Percentiles rank a stretch among this genome's conserved stretches.
These are phyloP conservation scores for Bothrops jararaca DNA, from an alignment of 2,113 vertebrate genomes.

Conservation along the genomic window DNA sequence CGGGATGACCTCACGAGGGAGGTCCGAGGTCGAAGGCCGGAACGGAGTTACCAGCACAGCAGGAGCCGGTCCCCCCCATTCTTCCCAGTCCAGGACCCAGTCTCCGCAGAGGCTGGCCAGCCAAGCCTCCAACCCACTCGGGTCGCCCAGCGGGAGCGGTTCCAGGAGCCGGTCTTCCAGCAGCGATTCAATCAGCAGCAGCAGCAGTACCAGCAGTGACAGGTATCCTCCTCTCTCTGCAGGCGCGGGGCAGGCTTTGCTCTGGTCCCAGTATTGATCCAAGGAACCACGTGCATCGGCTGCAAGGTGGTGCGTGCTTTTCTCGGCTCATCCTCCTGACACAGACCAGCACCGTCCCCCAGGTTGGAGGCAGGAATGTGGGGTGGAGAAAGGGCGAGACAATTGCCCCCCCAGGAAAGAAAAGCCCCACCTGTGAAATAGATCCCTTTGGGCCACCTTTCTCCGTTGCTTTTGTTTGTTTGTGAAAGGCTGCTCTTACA, in stretches of 20 bases:
- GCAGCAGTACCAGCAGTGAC: conserved; percentile 95
- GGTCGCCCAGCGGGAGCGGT: conserved; percentile 89
- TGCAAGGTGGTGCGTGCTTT: too few relatives aligned
- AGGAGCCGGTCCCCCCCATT: conserved; percentile 94
- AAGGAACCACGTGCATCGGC: accelerated
- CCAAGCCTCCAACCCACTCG: conserved; percentile 81
- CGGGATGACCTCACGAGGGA: conserved; percentile 86
- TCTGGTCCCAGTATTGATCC: neutral
- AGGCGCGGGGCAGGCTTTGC: too few relatives aligned
- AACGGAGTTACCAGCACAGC: conserved; percentile 91
- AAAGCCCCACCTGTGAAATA: neutral
- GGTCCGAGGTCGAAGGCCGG: conserved; percentile 85
- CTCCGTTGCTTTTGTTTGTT: neutral
- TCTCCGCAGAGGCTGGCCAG: conserved; percentile 90
- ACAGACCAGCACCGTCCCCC: neutral
- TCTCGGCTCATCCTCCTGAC: neutral
- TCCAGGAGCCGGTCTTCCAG: conserved; percentile 93
- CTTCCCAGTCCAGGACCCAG: conserved; percentile 89
- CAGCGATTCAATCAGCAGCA: conserved; percentile 97
- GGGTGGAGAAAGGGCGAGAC: too few relatives aligned
- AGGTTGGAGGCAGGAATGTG: neutral
- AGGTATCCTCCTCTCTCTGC: conserved; percentile 73
- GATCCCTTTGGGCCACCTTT: neutral
- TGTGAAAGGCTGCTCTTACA: neutral
- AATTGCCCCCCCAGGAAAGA: neutral